Conservation (phyloP, 2,888 invertebrate species). For the Lysandra coridon region DNA sequence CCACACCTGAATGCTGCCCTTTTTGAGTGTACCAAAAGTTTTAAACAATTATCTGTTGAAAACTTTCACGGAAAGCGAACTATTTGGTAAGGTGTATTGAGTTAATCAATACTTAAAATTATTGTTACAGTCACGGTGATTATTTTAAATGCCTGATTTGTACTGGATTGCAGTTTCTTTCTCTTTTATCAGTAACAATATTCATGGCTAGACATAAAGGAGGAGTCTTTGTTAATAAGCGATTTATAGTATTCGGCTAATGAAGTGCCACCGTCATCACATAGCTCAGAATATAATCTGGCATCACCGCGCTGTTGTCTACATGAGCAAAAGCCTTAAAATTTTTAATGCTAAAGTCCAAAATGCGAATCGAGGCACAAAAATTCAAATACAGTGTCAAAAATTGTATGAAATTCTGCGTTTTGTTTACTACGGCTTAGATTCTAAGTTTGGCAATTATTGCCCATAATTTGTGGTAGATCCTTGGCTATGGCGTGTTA, state of each 20-base stretch:
- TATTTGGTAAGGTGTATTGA: background rate
- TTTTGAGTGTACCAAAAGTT: background rate
- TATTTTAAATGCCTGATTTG: background rate
- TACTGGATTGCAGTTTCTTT: background rate
- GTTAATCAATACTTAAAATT: background rate
- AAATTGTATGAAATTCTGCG: no score
- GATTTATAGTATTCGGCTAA: background rate
- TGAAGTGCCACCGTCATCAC: background rate
- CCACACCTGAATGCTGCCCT: background rate
- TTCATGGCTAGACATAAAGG: background rate
- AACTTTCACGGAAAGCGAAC: background rate
- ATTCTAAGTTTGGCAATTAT: slow-evolving; percentile 3
- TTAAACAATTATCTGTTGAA: background rate
- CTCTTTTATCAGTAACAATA: background rate
- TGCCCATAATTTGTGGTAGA: background rate
- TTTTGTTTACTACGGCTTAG: background rate
- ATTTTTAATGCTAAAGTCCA: background rate
- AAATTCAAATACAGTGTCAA: no score
- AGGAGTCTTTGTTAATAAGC: background rate
- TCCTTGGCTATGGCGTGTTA: background rate
- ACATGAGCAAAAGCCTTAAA: background rate
- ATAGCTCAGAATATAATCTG: no score
- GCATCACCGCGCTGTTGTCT: background rate
- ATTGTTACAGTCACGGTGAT: background rate
- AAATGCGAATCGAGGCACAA: no score